Base-by-base conservation (phyloP, 2,113 vertebrate species). In the Paraplagusia blochii region DNA sequence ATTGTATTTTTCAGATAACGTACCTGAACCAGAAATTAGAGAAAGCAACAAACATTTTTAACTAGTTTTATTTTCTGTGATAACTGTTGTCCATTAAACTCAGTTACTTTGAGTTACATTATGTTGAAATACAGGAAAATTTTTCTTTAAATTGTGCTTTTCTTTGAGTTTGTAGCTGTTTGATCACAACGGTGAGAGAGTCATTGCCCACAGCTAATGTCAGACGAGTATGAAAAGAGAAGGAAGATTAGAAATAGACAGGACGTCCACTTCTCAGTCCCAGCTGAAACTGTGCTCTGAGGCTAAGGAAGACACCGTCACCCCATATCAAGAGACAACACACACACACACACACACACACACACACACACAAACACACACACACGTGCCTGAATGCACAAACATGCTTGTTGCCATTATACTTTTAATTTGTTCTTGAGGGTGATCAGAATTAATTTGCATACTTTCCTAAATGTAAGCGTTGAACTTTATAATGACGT, bases 401-500 rank as follows among this genome's bases (percentile, higher is more conserved):
- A 35, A 11, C 38, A 40, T 17, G 16, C 18, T 14, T 9, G 39
- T 36, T 54, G 55, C 59, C 63, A 47, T 66, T 76, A 67, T 68
- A 60, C 29, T 63, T 42, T 69, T 72, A 69, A 72, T 70, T 69
- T 63, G 14, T 59, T 74, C 64, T 71, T 7, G 17, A 50, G 71
- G 67, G 47, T 64, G 65, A 81, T 72, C 45, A 53, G 61, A 74
- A 66, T 40, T 35, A 77, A 83, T 86, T 81, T 80, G 74, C 83
- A 84, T 85, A 74, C 65, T 72, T 76, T 69, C 57, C 65, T 77
- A 66, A 74, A 83, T 85, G 65, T 82, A 85, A 77, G 73, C 78
- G 35, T 58, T 82, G 82, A 82, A 87, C 83, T 79, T 63, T 65
- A 63, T 86, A 86, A 85, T 85, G 82, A 86, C 65, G 59, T 29